Base-by-base conservation (phyloP, 2,113 vertebrate genomes). In the Zosterops borbonicus region DNA sequence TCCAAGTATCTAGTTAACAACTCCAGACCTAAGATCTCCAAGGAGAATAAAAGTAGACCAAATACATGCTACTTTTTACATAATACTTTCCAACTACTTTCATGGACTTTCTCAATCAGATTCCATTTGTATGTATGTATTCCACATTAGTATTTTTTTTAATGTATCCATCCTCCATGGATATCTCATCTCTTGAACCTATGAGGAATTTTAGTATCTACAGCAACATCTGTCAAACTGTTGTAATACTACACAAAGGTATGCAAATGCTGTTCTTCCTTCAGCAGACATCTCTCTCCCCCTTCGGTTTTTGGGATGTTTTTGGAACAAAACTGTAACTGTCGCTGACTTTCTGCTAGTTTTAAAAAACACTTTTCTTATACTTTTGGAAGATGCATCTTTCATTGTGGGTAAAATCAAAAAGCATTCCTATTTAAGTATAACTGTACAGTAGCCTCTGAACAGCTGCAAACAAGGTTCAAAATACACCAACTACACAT, bases 251-350 rank as follows among this genome's bases (percentile, higher is more conserved):
- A 31, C 31, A n/a, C 1, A 4, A 84, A 60, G 9, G 58, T 27
- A 83, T 25, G 39, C 83, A 86, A 59, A 13, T 4, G 8, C 14
- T 42, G 6, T 49, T 74, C 31, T 52, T 67, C 33, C 33, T 53
- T 80, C 13, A 59, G 70, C 19, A 83, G 50, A 65, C 28, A 59
- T 19, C 44, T 59, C 44, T 33, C 31, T 41, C 3, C 18, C 6
- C 1, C 16, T 31, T 5, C 0, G 0, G 24, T 25, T 85, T 73
- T 59, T 5, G 39, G 16, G 7, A 0, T 7, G 3, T 59, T 73
- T 70, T 60, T 67, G 28, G 19, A 44, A 53, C 5, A 14, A 23
- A 89, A 44, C 29, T 27, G 7, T 63, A 82, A 79, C 20, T 58
- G 29, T 19, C 44, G 87, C 23, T 39, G 53, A 87, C 19, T 68